phyloP scores from a whole-genome alignment of 2,797 vertebrate species.

The Chromis chromis region DNA sequence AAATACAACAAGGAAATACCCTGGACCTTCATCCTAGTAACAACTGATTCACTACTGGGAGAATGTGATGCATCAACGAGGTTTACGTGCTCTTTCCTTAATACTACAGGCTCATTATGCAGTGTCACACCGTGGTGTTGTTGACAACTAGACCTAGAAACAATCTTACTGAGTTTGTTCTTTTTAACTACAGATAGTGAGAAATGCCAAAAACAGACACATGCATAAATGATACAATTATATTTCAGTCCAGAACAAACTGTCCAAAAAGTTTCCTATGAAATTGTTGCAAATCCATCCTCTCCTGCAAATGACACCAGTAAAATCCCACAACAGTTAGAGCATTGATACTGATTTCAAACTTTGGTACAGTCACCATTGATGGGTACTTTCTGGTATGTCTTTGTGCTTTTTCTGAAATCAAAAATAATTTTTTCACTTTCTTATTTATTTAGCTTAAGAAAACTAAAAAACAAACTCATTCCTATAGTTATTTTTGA shows the following conservation, averaged over 20 bases:
- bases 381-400: neutral
- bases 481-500: neutral
- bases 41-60: too few relatives aligned
- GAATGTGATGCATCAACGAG: too few relatives aligned
- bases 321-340: neutral
- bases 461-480: neutral
- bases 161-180: neutral
- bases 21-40: too few relatives aligned
- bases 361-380: neutral
- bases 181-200: neutral
- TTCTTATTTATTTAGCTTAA: neutral
- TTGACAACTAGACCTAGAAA: neutral
- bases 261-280: neutral
- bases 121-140: neutral
- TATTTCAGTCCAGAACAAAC: too few relatives aligned
- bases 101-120: too few relatives aligned
- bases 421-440: too few relatives aligned
- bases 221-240: too few relatives aligned
- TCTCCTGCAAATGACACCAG: neutral
- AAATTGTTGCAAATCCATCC: neutral
- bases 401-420: neutral
- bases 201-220: neutral
- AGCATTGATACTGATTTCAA: neutral
- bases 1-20: too few relatives aligned
- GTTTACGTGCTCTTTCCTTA: too few relatives aligned